Conservation (phyloP, 2,888 invertebrate genomes). For the Dasypogon diadema region DNA sequence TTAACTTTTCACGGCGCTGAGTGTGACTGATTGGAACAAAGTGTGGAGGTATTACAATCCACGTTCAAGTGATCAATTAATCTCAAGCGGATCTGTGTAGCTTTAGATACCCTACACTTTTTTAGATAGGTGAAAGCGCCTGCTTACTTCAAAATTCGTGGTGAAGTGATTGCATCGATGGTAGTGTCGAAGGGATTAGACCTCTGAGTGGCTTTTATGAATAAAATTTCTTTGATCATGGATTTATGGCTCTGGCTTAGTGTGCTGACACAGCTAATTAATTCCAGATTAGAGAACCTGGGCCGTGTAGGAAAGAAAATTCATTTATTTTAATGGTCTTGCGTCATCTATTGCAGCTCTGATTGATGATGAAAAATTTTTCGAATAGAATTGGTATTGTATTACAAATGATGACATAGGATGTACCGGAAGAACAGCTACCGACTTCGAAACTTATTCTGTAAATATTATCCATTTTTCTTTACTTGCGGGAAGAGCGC, state of each 20-base stretch:
- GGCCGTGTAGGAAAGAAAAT: background rate
- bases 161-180: constrained; percentile 1
- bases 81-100: background rate
- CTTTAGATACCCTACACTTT: background rate
- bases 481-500: too few species aligned
- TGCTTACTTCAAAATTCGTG: background rate
- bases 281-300: constrained; percentile 8
- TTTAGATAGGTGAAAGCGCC: constrained; percentile 24
- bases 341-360: too few species aligned
- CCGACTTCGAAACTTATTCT: too few species aligned
- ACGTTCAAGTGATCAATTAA: constrained; percentile 34
- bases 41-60: background rate
- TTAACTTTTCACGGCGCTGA: constrained; percentile 14
- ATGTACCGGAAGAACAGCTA: too few species aligned
- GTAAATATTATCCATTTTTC: too few species aligned
- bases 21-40: constrained; percentile 31
- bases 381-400: too few species aligned
- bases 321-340: constrained; percentile 2
- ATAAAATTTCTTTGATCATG: constrained; percentile 45
- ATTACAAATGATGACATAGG: too few species aligned
- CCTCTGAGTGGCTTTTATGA: constrained; percentile 18
- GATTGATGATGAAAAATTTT: too few species aligned
- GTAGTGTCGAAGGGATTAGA: constrained; percentile 27
- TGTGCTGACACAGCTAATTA: constrained; percentile 30
- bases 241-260: constrained; percentile 34